Conservation (phyloP, 1,140 invertebrate species). For the Calycopis cecrops region DNA sequence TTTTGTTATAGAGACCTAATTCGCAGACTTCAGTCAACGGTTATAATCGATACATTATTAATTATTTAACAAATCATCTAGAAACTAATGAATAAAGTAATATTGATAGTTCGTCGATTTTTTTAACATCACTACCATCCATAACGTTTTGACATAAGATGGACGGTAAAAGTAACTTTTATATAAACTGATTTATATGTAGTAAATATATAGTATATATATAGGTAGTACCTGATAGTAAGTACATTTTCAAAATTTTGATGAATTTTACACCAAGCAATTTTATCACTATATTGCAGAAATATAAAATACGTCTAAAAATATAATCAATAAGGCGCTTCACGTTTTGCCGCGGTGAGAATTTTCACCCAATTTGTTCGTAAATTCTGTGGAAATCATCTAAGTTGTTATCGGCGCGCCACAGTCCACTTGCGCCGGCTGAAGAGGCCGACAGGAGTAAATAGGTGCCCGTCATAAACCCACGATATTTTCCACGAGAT, state of each 20-base stretch:
- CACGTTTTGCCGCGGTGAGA: slow-evolving; percentile 1
- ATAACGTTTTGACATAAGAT: too few species aligned
- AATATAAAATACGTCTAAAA: background rate
- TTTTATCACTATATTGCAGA: background rate
- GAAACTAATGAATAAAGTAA: too few species aligned
- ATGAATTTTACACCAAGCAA: background rate
- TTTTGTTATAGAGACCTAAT: too few species aligned
- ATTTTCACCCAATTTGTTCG: slow-evolving; percentile 12
- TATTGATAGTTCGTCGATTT: too few species aligned
- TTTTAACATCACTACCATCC: too few species aligned
- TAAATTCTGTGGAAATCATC: slow-evolving; percentile 17
- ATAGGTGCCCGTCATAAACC: slow-evolving; percentile 8
- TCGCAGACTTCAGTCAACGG: too few species aligned
- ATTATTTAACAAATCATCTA: too few species aligned
- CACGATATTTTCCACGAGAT: background rate
- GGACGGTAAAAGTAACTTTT: too few species aligned
- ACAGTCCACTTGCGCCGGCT: slow-evolving; percentile 16
- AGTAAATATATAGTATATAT: too few species aligned
- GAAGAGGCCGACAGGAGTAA: background rate
- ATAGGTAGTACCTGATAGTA: too few species aligned
- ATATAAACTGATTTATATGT: too few species aligned
- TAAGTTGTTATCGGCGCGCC: slow-evolving; percentile 15
- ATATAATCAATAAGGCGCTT: background rate
- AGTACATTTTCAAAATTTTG: background rate
- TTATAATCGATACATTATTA: too few species aligned